These are phyloP conservation scores for Pampus argenteus DNA, from an alignment of 2,797 vertebrate species.

Conservation along the genomic window DNA sequence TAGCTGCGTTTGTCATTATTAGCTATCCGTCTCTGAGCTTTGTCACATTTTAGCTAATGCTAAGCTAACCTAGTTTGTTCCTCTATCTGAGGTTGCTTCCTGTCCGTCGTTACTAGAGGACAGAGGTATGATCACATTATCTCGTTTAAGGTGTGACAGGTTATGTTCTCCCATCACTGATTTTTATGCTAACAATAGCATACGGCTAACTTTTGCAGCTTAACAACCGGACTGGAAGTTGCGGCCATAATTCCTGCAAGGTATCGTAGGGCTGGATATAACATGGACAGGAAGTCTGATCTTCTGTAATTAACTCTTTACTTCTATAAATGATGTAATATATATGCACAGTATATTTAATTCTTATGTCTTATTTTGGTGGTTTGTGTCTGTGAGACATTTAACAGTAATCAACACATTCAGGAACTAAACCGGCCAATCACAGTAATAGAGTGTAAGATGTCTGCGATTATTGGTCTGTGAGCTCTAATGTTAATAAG, in stretches of 20 bases:
- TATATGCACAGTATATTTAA: not conserved
- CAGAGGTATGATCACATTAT: not conserved
- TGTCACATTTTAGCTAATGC: not conserved
- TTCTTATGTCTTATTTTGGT: not conserved
- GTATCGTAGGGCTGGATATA: too few species aligned
- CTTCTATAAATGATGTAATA: not conserved
- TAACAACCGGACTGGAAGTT: too few species aligned
- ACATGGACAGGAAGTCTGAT: not conserved
- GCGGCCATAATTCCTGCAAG: too few species aligned
- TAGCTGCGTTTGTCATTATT: too few species aligned
- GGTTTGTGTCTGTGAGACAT: not conserved
- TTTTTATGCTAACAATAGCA: not conserved
- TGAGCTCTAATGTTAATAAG: conserved; percentile 4
- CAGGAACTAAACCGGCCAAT: not conserved
- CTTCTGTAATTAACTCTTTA: too few species aligned
- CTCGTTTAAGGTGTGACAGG: not conserved
- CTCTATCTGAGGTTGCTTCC: not conserved
- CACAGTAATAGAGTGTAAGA: not conserved
- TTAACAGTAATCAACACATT: not conserved
- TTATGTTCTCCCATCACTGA: not conserved
- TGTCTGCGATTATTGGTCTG: conserved; percentile 6
- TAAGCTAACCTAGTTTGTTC: not conserved
- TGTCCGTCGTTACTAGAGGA: not conserved
- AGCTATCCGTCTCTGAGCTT: not conserved
- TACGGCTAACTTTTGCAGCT: too few species aligned